A percentile compares a stretch with the other conserved stretches of the same genome.
Conservation (phyloP, 2,797 vertebrate genomes). For the Enteromius fasciolatus region DNA sequence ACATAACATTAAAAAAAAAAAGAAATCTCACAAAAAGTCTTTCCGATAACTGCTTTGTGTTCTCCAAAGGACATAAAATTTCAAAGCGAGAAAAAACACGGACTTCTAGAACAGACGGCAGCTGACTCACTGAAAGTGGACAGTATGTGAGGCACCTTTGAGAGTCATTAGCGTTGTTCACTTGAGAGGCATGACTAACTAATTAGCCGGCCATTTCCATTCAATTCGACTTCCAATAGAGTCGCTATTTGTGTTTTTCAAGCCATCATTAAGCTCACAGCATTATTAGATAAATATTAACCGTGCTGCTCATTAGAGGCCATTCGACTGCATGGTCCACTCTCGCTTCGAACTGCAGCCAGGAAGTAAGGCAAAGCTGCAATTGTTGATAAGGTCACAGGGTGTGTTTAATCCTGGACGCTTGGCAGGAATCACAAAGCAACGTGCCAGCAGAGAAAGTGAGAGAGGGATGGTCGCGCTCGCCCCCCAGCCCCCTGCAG, state of each 20-base stretch:
- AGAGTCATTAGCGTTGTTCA: conserved; percentile 31
- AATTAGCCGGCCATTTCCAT: conserved; percentile 24
- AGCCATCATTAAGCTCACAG: conserved; percentile 36
- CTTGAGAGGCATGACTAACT: conserved; percentile 36
- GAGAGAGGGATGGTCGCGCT: not conserved
- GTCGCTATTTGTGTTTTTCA: conserved; percentile 44
- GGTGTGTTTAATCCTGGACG: conserved; percentile 34
- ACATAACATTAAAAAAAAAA: not conserved
- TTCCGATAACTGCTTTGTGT: not conserved
- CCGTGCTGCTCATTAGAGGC: conserved; percentile 39
- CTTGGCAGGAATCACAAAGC: conserved; percentile 37
- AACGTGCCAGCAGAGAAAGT: conserved; percentile 33
- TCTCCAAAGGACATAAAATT: not conserved
- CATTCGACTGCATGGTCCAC: conserved; percentile 11
- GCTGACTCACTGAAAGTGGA: conserved; percentile 18
- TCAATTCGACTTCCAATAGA: conserved; percentile 19
- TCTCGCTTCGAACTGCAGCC: not conserved
- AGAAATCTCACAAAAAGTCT: not conserved
- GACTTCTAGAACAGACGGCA: conserved; percentile 7
- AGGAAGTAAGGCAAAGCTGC: conserved; percentile 34
- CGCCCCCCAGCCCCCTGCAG: conserved; percentile 11
- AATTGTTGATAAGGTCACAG: conserved; percentile 49
- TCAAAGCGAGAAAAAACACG: not conserved
- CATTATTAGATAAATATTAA: conserved; percentile 45
- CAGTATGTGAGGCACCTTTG: conserved; percentile 8